phyloP scores from a whole-genome alignment of 1,140 invertebrate species.

The Teleogryllus occipitalis region DNA sequence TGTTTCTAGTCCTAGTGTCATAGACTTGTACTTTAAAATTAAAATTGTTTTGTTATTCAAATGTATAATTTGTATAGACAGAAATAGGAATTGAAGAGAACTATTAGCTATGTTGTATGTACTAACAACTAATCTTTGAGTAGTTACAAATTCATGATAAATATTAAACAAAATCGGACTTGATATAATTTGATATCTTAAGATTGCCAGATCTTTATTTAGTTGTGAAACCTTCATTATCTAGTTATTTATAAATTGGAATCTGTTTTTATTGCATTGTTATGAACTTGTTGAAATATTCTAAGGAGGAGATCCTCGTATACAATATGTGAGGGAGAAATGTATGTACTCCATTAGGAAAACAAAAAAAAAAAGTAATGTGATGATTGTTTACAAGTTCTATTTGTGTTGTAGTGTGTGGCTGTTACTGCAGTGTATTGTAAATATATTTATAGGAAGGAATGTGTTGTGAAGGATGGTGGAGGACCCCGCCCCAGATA shows the following conservation, averaged over 20 bases:
- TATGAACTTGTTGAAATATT: no score
- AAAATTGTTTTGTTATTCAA: slow-evolving; percentile 1
- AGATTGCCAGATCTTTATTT: no score
- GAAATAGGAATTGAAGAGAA: background rate
- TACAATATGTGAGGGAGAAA: no score
- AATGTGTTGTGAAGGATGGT: background rate
- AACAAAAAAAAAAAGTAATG: no score
- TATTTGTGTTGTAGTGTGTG: background rate
- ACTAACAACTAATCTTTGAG: background rate
- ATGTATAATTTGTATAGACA: background rate
- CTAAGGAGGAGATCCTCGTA: no score
- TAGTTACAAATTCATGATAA: background rate
- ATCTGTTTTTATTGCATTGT: no score
- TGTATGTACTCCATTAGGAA: no score
- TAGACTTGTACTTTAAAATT: background rate
- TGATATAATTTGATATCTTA: no score
- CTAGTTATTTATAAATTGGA: no score
- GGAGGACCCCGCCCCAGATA: background rate
- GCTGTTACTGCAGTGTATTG: background rate
- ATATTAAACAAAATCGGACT: background rate
- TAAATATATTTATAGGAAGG: background rate
- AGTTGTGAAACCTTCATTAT: no score
- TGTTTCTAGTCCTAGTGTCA: slow-evolving; percentile 1
- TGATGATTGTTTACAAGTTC: background rate
- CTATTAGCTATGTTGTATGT: background rate